Evolutionary conservation across 2,888 invertebrate species (phyloP).

Genomic region (Lobophora halterata): DNA sequence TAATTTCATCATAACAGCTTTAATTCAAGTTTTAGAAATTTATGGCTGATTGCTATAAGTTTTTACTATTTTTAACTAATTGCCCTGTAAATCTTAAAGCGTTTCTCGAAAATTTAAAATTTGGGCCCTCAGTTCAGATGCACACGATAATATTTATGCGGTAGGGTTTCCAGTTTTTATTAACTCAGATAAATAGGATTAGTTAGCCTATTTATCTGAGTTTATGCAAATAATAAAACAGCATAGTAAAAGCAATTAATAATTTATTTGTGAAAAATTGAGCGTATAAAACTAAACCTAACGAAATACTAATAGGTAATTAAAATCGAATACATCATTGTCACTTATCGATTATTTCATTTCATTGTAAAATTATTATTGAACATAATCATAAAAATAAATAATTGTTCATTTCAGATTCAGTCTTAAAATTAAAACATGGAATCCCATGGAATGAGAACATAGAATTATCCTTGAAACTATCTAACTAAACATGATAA

Average conservation of each 20-base stretch:
- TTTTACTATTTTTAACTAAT: no score
- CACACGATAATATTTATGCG: no score
- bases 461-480: no score
- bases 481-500: no score
- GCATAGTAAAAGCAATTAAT: conserved; percentile 59
- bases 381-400: conserved; percentile 29
- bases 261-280: conserved; percentile 76
- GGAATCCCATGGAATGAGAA: conserved; percentile 32
- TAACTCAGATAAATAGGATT: background rate
- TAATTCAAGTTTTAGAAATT: no score
- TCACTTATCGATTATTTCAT: conserved; percentile 37
- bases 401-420: conserved; percentile 27
- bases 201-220: background rate
- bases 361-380: conserved; percentile 35
- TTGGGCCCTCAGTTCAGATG: no score
- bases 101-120: no score
- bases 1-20: no score
- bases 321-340: conserved; percentile 40
- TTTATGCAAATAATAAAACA: conserved; percentile 26
- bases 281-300: conserved; percentile 70
- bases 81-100: no score
- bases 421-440: conserved; percentile 34
- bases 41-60: no score
- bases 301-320: conserved; percentile 43
- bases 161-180: no score